phyloP scores from a whole-genome alignment of 2,113 vertebrate species.

The Rissa tridactyla region DNA sequence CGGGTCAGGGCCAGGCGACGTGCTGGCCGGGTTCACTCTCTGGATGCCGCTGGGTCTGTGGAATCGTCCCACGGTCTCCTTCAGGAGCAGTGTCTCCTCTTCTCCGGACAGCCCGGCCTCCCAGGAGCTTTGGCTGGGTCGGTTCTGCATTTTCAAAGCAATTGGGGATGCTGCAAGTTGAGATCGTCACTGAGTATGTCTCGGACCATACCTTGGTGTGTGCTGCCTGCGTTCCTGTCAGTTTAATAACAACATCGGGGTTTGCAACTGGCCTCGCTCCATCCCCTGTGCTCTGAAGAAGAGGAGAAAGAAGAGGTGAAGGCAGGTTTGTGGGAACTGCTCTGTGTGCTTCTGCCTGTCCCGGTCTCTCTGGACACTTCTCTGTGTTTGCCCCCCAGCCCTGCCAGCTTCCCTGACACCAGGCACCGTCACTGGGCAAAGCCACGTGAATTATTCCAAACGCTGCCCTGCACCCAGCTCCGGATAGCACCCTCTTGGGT shows the following conservation, averaged over 20 bases:
- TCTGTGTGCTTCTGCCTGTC: neutral
- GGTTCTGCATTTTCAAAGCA: neutral
- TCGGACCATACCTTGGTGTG: neutral
- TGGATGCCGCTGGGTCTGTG: fast-evolving
- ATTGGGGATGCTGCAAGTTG: neutral
- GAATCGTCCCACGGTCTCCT: neutral
- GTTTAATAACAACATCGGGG: fast-evolving
- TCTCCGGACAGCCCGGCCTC: neutral
- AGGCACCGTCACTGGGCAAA: neutral
- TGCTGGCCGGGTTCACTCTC: neutral
- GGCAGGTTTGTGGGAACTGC: neutral
- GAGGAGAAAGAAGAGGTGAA: neutral
- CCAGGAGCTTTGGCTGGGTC: neutral
- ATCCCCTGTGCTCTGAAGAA: neutral
- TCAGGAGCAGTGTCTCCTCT: neutral
- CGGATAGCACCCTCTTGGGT: neutral
- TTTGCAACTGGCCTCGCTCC: neutral
- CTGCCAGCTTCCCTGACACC: neutral
- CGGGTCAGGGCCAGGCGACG: fast-evolving
- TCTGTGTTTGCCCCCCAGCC: neutral
- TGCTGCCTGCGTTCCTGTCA: neutral
- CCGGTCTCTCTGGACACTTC: neutral
- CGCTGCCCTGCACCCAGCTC: neutral
- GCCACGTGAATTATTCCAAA: neutral
- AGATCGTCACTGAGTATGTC: neutral